Evolutionary conservation across 1,140 invertebrate genomes (phyloP), one percentile per base, ranked within the genome.

Genomic region (Rhopalosiphum padi): DNA sequence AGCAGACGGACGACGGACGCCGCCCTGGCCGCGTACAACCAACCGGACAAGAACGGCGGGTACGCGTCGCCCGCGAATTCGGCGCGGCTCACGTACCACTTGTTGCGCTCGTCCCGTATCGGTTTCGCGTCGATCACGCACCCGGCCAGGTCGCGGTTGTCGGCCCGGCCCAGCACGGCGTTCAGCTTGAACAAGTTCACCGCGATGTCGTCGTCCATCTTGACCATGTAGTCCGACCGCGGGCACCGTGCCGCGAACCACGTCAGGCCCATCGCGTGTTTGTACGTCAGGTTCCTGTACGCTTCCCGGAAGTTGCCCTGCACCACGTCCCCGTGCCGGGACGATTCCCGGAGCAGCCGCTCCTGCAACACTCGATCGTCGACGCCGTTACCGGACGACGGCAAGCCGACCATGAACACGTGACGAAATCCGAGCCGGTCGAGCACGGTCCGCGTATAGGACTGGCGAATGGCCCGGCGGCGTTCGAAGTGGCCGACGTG

Each of bases 231-330:
- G 94, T 96, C 96, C 46, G 97, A 97, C 94, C 96, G 95, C 94
- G 94, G 94, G 95, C 95, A 97, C 95, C 97, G 96, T 94, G 97
- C 96, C 15, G 96, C 96, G 82, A 97, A 96, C 97, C 97, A 98
- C 95, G 97, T 97, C 35, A 98, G 96, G 2, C 96, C 97, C 96
- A 98, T 97, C 11, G 97, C 96, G 95, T 98, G 97, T 95, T 98
- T 98, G 94, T 98, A 98, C 2, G 98, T 98, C 95, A 98, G 96
- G 95, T 98, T 98, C 94, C 97, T 96, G 95, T 98, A 98, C 41
- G 96, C 96, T 95, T 98, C 98, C 9, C 96, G 93, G 95, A 98
- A 98, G 94, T 96, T 97, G 55, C 97, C 97, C 95, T 98, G 97
- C 46, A 98, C 96, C 89, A 98, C 96, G 95, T 98, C 98, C 25